Base-by-base conservation (phyloP, 2,113 vertebrate genomes). In the Alexandromys fortis region DNA sequence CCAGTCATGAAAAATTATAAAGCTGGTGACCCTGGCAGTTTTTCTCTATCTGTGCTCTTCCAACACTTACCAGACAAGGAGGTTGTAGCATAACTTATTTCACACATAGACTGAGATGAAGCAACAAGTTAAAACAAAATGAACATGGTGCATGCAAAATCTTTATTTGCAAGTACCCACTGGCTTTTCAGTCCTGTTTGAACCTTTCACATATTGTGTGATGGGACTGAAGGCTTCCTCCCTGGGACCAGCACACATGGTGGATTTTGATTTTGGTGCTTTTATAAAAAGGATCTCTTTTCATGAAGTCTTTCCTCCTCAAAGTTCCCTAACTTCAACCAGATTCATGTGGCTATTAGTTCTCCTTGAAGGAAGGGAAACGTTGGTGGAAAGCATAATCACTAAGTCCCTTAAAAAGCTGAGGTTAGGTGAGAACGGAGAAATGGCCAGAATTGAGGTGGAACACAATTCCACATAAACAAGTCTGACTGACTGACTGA, bases 381-480 rank as follows among this genome's bases (percentile, higher is more conserved):
- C 5, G 12, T 68, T 16, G 13, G 11, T 3, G 1, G 7, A 73
- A 35, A 0, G 2, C 33, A 7, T 42, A 52, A 33, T 45, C 0
- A 22, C 30, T 10, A 17, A 68, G 65, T 89, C 89, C 14, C 38
- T 94, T 85, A 68, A 92, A 92, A 45, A 89, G 7, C 2, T 61
- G 33, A 75, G 35, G 65, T 79, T 38, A 68, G 17, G 7, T 5
- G 22, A n/a, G 4, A 22, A 0, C 11, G 5, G 9, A 1, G 10
- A 73, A 67, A 24, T 49, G 28, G 30, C 30, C 52, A 61, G 70
- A 58, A 4, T 5, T 3, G 35, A 82, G 3, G 22, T 21, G 17
- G 33, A 77, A 3, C 49, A 17, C 6, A 79, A 10, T 47, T 86
- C 21, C 21, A 28, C 24, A 42, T 7, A 65, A 45, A n/a, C 13